Base-by-base conservation (phyloP, 2,888 invertebrate species). In the Minunthozetes semirufus region DNA sequence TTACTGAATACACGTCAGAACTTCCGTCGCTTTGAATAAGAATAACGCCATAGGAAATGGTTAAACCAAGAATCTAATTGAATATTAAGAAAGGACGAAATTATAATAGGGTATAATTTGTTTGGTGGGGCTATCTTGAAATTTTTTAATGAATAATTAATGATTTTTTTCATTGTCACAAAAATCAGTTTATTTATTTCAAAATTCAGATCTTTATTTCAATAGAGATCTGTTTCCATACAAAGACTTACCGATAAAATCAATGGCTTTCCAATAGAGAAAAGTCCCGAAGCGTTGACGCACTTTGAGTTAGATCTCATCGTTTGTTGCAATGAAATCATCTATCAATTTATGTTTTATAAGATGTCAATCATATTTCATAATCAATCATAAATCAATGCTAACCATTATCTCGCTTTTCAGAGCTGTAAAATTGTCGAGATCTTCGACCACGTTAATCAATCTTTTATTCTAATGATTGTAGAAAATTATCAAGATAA, bases 191-290 rank as follows among this genome's bases (percentile, higher is more conserved):
- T n/a, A n/a, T n/a, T n/a, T n/a, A n/a, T n/a, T n/a, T n/a, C n/a
- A 48, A 13, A 13, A 2, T 56, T 13, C 13, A 53, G 9, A 53
- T n/a, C 5, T 53, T 19, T n/a, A 53, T 59, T n/a, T n/a, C n/a
- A n/a, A n/a, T n/a, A n/a, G n/a, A n/a, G n/a, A n/a, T n/a, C n/a
- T n/a, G n/a, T n/a, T n/a, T n/a, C n/a, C n/a, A n/a, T n/a, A n/a
- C n/a, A 4, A 25, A 11, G 13, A 63, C 63, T 17, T 38, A 63
- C 63, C 33, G 63, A n/a, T 33, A 63, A 11, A 17, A 63, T 63
- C 5, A 63, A 33, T 33, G 63, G 27, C 33, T 63, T 63, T 33
- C 63, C 63, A 33, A 63, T 63, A 13, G 63, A 25, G 63, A 63
- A 63, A 33, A 63, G 25, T 33, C 63, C 63, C 13, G 63, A 63